Conservation (phyloP, 2,797 vertebrate genomes). For the Arrhamphus sclerolepis region DNA sequence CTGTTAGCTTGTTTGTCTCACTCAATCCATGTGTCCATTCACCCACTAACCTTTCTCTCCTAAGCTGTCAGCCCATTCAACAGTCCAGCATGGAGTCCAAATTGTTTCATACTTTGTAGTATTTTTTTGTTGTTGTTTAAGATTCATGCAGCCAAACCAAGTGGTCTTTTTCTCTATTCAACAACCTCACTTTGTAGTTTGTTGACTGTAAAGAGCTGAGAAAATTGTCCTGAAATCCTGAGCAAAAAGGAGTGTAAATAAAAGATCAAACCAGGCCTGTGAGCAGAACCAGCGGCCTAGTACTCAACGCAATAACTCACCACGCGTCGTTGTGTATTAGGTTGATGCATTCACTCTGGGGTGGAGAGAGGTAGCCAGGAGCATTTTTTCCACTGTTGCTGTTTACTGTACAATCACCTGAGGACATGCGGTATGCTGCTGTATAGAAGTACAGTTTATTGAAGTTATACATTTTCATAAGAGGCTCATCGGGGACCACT, state of each 20-base stretch:
- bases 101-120: slow-evolving; percentile 47
- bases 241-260: slow-evolving; percentile 82
- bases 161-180: slow-evolving; percentile 61
- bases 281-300: slow-evolving; percentile 73
- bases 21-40: slow-evolving; percentile 25
- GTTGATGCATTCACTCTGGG: slow-evolving; percentile 61
- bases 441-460: slow-evolving; percentile 43
- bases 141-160: slow-evolving; percentile 55
- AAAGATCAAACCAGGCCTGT: slow-evolving; percentile 80
- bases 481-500: slow-evolving; percentile 14
- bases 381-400: slow-evolving; percentile 42
- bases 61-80: slow-evolving; percentile 41
- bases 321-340: slow-evolving; percentile 66
- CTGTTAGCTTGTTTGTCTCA: slow-evolving; percentile 31
- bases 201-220: slow-evolving; percentile 76
- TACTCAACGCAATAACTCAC: slow-evolving; percentile 78
- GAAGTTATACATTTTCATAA: slow-evolving; percentile 47
- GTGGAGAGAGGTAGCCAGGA: slow-evolving; percentile 60
- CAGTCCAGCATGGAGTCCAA: slow-evolving; percentile 48
- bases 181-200: slow-evolving; percentile 76
- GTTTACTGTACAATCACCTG: slow-evolving; percentile 60
- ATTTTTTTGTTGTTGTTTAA: slow-evolving; percentile 56
- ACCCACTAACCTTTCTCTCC: slow-evolving; percentile 37
- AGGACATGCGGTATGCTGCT: slow-evolving; percentile 49
- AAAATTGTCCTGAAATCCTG: slow-evolving; percentile 80